Evolutionary conservation across 2,797 vertebrate species (phyloP).

Genomic region (Sebastes kiyomatsui): DNA sequence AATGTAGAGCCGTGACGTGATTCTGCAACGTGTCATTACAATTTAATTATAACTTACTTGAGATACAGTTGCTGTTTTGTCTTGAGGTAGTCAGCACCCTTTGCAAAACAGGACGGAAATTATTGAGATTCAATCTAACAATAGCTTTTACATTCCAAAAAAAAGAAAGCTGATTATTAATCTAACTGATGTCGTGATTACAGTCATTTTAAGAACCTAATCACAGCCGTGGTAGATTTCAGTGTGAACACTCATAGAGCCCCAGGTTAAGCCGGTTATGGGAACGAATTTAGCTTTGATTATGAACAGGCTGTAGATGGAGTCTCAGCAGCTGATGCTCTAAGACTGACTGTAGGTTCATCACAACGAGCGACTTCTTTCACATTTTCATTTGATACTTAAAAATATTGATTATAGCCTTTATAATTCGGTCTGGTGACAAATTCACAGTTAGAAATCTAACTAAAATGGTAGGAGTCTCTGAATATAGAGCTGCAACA

Average conservation of each 20-base stretch:
- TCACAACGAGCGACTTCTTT: background rate
- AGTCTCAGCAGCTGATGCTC: background rate
- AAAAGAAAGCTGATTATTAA: background rate
- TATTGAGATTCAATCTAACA: background rate
- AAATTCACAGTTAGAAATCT: background rate
- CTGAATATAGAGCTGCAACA: too few species aligned
- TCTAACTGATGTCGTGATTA: background rate
- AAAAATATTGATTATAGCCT: background rate
- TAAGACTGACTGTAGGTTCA: background rate
- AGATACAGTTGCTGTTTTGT: constrained; percentile 95
- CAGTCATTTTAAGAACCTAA: background rate
- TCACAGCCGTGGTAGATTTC: background rate
- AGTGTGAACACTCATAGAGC: background rate
- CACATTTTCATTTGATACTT: background rate
- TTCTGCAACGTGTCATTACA: background rate
- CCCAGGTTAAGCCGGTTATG: background rate
- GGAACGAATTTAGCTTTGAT: background rate
- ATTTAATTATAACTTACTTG: constrained; percentile 78
- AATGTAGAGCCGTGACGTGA: background rate
- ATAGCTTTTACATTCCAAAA: background rate
- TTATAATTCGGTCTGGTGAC: background rate
- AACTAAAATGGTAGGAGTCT: too few species aligned
- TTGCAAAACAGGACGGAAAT: constrained; percentile 19
- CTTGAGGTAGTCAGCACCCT: constrained; percentile 88
- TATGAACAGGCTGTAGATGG: background rate